phyloP scores from a whole-genome alignment of 2,888 invertebrate species.

The Melangyna quadrimaculata region DNA sequence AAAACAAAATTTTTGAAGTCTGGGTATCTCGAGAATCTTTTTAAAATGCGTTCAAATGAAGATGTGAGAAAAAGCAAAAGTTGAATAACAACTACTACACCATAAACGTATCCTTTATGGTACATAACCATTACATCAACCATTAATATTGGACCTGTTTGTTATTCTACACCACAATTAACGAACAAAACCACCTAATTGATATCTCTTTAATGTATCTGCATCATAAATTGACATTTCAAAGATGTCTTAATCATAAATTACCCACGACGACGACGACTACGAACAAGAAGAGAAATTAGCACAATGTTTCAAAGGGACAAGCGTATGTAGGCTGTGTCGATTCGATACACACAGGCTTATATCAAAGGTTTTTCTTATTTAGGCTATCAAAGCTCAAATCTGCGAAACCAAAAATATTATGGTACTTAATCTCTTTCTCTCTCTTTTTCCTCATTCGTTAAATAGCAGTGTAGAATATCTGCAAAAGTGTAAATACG shows the following conservation, averaged over 20 bases:
- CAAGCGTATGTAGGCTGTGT: background rate
- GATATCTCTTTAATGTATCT: constrained; percentile 29
- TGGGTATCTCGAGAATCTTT: too few relatives aligned
- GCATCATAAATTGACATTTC: constrained; percentile 3
- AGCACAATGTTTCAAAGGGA: constrained; percentile 30
- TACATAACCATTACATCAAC: too few relatives aligned
- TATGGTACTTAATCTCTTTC: background rate
- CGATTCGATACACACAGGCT: background rate
- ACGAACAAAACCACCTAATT: background rate
- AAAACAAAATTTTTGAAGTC: too few relatives aligned
- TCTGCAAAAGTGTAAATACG: constrained; percentile 30
- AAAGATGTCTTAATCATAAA: constrained; percentile 19
- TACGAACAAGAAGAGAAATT: constrained; percentile 22
- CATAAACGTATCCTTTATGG: too few relatives aligned
- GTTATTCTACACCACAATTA: background rate
- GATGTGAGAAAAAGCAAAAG: too few relatives aligned
- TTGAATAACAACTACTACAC: too few relatives aligned
- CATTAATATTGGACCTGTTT: background rate
- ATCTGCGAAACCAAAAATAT: constrained; percentile 29
- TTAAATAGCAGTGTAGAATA: background rate
- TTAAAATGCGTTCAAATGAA: too few relatives aligned
- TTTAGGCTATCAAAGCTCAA: constrained; percentile 46
- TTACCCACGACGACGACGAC: background rate
- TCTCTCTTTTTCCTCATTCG: background rate
- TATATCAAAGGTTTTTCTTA: constrained; percentile 21